Base-by-base conservation (phyloP, 2,888 invertebrate genomes). In the Pachliopta kotzebuea region DNA sequence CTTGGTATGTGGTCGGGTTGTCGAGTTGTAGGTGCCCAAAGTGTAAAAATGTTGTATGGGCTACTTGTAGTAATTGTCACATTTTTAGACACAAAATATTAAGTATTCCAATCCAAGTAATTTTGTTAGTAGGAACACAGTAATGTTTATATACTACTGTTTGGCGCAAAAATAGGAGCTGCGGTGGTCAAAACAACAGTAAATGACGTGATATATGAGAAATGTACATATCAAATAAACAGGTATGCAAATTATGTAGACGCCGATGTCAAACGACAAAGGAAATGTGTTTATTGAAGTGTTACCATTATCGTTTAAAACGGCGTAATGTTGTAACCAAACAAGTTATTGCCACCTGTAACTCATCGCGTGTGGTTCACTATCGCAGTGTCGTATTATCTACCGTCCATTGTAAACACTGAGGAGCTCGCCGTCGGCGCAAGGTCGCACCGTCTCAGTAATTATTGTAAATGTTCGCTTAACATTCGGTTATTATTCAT, bases 361-460 rank as follows among this genome's bases (percentile, higher is more conserved):
- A 20, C 26, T 53, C 52, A 56, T 62, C 57, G 62, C 50, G 52
- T 20, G 50, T 52, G 49, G 37, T 31, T 56, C 56, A 31, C 11
- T 49, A 57, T 57, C 24, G 42, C 52, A 29, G 37, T 53, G 62
- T 62, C 4, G 62, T 26, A 53, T 50, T 62, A 62, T 62, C 56
- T 56, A 11, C 29, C 31, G 56, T 50, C 23, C 57, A 62, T 62
- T 52, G 62, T 57, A n/a, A 53, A 62, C 42, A 49, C 49, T 20
- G 54, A 37, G 21, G 53, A 53, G 37, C 31, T 42, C 24, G 0
- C 24, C 50, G 56, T 56, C n/a, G 42, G 4, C 17, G 20, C 63
- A 63, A 58, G 63, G 63, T 58, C 63, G 45, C 26, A 29, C 7
- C 42, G 57, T 62, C 58, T 63, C 57, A 56, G 45, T 58, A 54